These are phyloP conservation scores for Darevskia mixta DNA, from an alignment of 2,797 vertebrate species.

Conservation along the genomic window DNA sequence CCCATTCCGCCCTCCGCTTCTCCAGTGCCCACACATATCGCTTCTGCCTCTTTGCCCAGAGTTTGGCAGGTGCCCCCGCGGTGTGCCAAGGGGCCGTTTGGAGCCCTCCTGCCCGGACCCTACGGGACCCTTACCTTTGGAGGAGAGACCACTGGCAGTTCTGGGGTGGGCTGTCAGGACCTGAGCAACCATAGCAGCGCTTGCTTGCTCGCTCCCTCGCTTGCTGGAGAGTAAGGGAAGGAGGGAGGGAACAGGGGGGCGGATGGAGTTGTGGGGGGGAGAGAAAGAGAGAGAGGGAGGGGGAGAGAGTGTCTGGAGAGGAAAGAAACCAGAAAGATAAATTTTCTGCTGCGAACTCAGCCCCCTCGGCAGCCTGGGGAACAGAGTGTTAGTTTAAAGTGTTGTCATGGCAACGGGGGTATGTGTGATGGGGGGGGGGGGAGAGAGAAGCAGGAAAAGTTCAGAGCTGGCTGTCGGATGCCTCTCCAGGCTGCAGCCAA, in stretches of 20 bases:
- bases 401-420: slow-evolving; percentile 50
- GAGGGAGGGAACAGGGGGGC: not conserved
- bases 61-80: too few species aligned
- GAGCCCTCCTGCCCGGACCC: not conserved
- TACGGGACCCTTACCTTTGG: slow-evolving; percentile 34
- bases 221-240: slow-evolving; percentile 4
- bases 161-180: not conserved
- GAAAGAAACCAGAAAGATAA: not conserved
- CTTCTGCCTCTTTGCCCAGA: not conserved
- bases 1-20: not conserved
- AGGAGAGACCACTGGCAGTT: not conserved
- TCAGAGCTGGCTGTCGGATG: slow-evolving; percentile 5
- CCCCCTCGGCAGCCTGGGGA: slow-evolving; percentile 54
- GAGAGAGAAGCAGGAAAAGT: slow-evolving; percentile 28
- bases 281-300: not conserved
- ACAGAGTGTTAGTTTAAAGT: slow-evolving; percentile 56
- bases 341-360: slow-evolving; percentile 28
- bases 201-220: not conserved
- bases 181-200: slow-evolving; percentile 21
- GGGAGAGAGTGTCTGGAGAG: not conserved
- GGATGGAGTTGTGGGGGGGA: not conserved
- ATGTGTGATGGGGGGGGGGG: not conserved
- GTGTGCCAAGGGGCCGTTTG: not conserved
- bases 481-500: not conserved
- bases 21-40: not conserved